phyloP scores from a whole-genome alignment of 1,140 invertebrate species.

The Papilio glaucus region DNA sequence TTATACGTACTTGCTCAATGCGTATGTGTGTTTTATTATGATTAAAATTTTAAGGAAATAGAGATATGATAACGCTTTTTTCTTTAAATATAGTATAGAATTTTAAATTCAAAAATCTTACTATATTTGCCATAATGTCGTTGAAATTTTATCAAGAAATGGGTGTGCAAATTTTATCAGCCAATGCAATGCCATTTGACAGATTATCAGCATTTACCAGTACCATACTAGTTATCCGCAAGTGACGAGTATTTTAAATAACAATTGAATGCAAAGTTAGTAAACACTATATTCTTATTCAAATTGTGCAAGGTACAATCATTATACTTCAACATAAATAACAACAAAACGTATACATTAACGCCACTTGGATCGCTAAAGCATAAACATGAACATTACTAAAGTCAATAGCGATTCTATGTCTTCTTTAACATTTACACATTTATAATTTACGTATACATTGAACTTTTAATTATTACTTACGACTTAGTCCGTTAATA shows the following conservation, averaged over 20 bases:
- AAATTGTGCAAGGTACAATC: background rate
- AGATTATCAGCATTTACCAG: background rate
- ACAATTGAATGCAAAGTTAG: slow-evolving; percentile 8
- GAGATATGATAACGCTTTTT: no score
- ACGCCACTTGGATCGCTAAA: background rate
- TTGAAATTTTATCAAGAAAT: background rate
- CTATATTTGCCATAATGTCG: background rate
- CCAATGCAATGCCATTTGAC: background rate
- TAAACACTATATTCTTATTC: background rate
- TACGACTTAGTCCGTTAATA: no score
- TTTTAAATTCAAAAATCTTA: background rate
- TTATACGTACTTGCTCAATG: no score
- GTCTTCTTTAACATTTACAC: slow-evolving; percentile 28
- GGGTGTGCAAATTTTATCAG: background rate
- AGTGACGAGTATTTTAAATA: background rate
- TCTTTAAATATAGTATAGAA: no score
- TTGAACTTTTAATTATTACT: background rate
- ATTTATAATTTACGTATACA: slow-evolving; percentile 12
- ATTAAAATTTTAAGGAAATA: no score
- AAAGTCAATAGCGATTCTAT: slow-evolving; percentile 16
- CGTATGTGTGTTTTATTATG: no score
- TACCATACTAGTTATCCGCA: background rate
- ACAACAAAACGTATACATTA: slow-evolving; percentile 10
- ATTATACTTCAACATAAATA: background rate
- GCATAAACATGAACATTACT: slow-evolving; percentile 20